Evolutionary conservation across 2,797 vertebrate genomes (phyloP).

Genomic region (Phrynocephalus guinanensis): DNA sequence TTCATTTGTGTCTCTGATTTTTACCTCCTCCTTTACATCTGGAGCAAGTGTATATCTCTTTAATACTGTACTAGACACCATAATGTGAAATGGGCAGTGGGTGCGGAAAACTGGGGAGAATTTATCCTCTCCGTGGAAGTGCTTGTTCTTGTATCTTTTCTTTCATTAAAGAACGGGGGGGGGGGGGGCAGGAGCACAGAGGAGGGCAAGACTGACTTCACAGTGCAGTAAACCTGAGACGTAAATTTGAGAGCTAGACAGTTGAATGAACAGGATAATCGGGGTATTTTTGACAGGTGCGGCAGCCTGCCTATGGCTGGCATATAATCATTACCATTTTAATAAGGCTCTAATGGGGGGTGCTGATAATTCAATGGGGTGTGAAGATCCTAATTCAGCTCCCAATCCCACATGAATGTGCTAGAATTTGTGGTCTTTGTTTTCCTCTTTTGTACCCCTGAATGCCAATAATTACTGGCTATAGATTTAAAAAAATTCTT

Average conservation of each 20-base stretch:
- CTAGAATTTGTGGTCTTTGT: conserved; percentile 86
- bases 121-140: conserved; percentile 67
- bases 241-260: conserved; percentile 78
- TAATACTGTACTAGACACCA: conserved; percentile 51
- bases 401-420: conserved; percentile 86
- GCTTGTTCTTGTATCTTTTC: conserved; percentile 75
- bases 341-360: conserved; percentile 86
- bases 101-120: conserved; percentile 55
- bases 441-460: conserved; percentile 85
- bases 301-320: conserved; percentile 81
- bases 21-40: conserved; percentile 50
- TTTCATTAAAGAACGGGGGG: conserved; percentile 49
- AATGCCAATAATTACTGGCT: conserved; percentile 87
- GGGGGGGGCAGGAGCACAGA: background rate
- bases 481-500: conserved; percentile 85
- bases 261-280: conserved; percentile 84
- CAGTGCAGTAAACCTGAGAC: conserved; percentile 82
- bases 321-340: conserved; percentile 87
- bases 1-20: conserved; percentile 41
- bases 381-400: conserved; percentile 85
- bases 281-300: conserved; percentile 85
- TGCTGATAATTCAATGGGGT: conserved; percentile 85
- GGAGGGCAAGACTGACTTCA: conserved; percentile 67
- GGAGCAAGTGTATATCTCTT: conserved; percentile 59
- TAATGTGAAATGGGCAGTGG: conserved; percentile 57